Evolutionary conservation across 2,113 vertebrate genomes (phyloP).

Genomic region (Beaufortia kweichowensis): DNA sequence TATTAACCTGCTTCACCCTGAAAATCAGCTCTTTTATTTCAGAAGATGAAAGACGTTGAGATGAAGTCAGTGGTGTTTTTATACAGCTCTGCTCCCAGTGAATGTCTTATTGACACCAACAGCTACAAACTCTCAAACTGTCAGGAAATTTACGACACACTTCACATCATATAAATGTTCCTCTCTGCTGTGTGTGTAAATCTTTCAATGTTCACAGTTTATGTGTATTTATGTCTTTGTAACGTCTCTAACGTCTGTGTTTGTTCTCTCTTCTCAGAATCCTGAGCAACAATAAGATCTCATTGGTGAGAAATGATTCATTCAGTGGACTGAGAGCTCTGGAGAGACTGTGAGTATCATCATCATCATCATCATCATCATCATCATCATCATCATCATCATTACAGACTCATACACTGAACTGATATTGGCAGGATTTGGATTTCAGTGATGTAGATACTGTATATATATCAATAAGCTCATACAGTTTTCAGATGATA

Average conservation of each 20-base stretch:
- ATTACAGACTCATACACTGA: neutral
- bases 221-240: slow-evolving; percentile 40
- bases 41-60: too few species aligned
- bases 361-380: slow-evolving; percentile 11
- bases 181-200: neutral
- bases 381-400: too few species aligned
- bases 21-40: too few species aligned
- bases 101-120: slow-evolving; percentile 5
- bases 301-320: slow-evolving; percentile 79
- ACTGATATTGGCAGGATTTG: neutral
- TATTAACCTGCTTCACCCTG: too few species aligned
- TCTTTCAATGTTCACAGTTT: neutral
- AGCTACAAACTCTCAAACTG: neutral
- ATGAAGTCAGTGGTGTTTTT: too few species aligned
- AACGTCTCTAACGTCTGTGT: slow-evolving; percentile 42
- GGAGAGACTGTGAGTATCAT: slow-evolving; percentile 84
- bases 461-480: neutral
- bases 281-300: slow-evolving; percentile 87
- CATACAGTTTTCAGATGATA: too few species aligned
- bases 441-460: neutral
- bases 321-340: slow-evolving; percentile 79
- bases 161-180: neutral
- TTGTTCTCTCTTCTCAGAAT: slow-evolving; percentile 70
- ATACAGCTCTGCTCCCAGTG: neutral
- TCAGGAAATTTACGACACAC: slow-evolving; percentile 3